Percentiles rank a stretch among this genome's conserved stretches.
These are phyloP conservation scores for Maccullochella peelii DNA, from an alignment of 2,113 vertebrate genomes.

Conservation along the genomic window DNA sequence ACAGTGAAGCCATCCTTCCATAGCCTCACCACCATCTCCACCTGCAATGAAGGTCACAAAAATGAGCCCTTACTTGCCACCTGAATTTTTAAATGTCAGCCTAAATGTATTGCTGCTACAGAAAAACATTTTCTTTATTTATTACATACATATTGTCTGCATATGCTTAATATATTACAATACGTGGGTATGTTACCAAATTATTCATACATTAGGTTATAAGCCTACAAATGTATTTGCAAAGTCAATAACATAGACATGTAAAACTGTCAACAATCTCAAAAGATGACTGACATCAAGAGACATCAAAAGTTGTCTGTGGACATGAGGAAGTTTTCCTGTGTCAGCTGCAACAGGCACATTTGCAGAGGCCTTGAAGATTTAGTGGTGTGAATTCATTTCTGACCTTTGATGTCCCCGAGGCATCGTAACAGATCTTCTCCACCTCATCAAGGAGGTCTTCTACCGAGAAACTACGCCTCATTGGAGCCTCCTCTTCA, in stretches of 20 bases:
- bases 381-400: not conserved
- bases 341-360: not conserved
- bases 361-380: not conserved
- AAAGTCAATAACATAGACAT: not conserved
- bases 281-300: not conserved
- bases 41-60: slow-evolving; percentile 78
- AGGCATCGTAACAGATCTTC: slow-evolving; percentile 84
- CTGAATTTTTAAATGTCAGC: not conserved
- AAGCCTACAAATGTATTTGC: not conserved
- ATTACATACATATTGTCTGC: not conserved
- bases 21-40: slow-evolving; percentile 92
- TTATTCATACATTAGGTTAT: not conserved
- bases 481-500: slow-evolving; percentile 80
- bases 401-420: slow-evolving; percentile 81
- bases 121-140: not conserved
- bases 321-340: not conserved
- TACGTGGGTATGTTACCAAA: not conserved
- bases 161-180: not conserved
- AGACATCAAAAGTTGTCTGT: too few species aligned
- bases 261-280: not conserved
- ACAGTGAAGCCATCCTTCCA: slow-evolving; percentile 98
- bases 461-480: slow-evolving; percentile 85
- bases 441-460: slow-evolving; percentile 87
- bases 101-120: not conserved
- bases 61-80: not conserved